Evolutionary conservation across 23 tunicate species (phyloP).

Genomic region (Diplosoma virens): DNA sequence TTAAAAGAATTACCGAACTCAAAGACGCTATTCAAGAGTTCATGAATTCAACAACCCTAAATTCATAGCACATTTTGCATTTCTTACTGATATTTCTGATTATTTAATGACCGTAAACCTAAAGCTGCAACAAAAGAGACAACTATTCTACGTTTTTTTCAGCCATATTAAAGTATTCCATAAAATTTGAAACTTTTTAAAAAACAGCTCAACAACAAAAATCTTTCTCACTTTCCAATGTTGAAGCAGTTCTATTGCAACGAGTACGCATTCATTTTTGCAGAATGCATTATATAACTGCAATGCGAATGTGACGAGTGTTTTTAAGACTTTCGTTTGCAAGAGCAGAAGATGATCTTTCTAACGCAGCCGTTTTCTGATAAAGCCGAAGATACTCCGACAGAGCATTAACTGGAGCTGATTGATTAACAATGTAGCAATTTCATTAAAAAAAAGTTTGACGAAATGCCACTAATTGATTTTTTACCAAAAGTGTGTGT

Average conservation of each 20-base stretch:
- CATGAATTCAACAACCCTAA: background rate
- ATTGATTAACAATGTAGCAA: background rate
- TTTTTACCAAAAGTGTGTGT: too few relatives aligned
- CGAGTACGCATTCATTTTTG: constrained; percentile 3
- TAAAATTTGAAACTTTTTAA: background rate
- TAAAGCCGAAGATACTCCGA: background rate
- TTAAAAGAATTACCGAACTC: background rate
- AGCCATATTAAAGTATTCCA: background rate
- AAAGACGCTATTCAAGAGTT: background rate
- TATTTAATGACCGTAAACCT: background rate
- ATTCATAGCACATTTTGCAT: background rate
- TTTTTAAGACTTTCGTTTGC: background rate
- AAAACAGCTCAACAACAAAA: constrained; percentile 1
- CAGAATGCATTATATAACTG: constrained; percentile 1
- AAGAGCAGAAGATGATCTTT: background rate
- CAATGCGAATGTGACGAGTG: background rate
- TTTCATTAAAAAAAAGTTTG: background rate
- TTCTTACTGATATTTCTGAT: background rate
- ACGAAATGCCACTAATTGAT: background rate
- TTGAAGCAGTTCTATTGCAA: background rate
- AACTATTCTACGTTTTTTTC: background rate
- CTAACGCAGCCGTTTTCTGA: background rate
- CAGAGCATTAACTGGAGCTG: constrained; percentile 8
- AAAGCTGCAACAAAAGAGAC: background rate
- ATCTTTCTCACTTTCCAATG: background rate